Conservation (phyloP, 2,797 vertebrate species). For the Chaetodon trifasciatus region DNA sequence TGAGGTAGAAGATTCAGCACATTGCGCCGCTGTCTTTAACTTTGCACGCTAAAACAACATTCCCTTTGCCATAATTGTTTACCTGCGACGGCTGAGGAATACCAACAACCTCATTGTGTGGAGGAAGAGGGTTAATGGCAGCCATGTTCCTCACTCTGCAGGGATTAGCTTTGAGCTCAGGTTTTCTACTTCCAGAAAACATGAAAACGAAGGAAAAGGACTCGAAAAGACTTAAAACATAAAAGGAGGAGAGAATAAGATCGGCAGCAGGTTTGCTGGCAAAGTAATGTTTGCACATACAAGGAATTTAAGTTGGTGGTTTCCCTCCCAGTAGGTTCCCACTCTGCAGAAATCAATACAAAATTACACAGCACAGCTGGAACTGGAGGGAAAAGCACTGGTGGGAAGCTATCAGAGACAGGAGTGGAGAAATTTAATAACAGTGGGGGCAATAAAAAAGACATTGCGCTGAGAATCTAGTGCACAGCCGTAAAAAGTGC, state of each 20-base stretch:
- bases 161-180: slow-evolving; percentile 1
- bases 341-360: slow-evolving; percentile 30
- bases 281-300: slow-evolving; percentile 11
- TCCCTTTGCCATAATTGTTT: slow-evolving; percentile 24
- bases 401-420: slow-evolving; percentile 11
- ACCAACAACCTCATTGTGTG: slow-evolving; percentile 32
- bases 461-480: background rate
- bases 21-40: background rate
- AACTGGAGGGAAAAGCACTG: slow-evolving; percentile 27
- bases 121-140: slow-evolving; percentile 13
- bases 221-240: background rate
- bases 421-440: slow-evolving; percentile 33
- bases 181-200: background rate
- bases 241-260: background rate
- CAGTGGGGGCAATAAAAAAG: slow-evolving; percentile 11
- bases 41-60: slow-evolving; percentile 8
- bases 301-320: background rate
- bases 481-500: background rate
- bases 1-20: slow-evolving; percentile 6
- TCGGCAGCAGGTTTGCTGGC: slow-evolving; percentile 10
- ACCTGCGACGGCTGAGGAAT: slow-evolving; percentile 27
- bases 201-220: background rate
- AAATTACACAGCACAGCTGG: slow-evolving; percentile 38
- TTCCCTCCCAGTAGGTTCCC: slow-evolving; percentile 13
- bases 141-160: slow-evolving; percentile 19